Evolutionary conservation across 2,888 invertebrate genomes (phyloP), one percentile per base, ranked within the genome.

Genomic region (Pollenia griseotomentosa): DNA sequence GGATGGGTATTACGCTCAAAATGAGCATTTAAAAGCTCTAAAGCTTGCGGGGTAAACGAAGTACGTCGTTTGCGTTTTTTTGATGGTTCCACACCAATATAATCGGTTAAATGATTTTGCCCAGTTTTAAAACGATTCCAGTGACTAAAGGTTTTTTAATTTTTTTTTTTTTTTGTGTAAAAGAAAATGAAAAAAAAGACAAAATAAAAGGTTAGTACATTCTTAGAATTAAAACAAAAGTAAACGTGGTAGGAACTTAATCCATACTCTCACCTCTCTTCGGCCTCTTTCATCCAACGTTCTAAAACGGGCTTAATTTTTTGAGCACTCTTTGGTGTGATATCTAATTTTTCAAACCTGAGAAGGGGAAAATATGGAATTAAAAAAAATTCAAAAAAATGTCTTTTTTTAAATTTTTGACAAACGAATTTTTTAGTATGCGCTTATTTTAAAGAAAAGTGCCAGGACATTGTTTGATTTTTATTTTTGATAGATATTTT

Each of bases 281-380:
- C 99, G 78, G 99, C 99, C 94, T 99, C 99, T 94, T 97, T 97
- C 98, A 99, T 99, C 99, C 99, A 99, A 94, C 97, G 96, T 94
- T 99, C 99, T 93, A 99, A 95, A 91, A 99, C 99, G 90, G 99
- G 99, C 94, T 99, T 99, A 94, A 99, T 99, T 96, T 99, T 99
- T 95, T 98, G 98, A 92, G 99, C 99, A 95, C 99, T 99, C 95
- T 99, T 99, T 93, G 99, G 99, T 92, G 99, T 99, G 92, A 99
- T 99, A 95, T 99, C 99, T 95, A 99, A 95, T 95, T 99, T 99
- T 95, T 99, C 99, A 96, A 99, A 99, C 97, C 98, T 98, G 94
- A 68, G 70, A 75, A 83, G 83, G 83, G 77, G 83, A 19, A 61
- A 83, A 63, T 61, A 81, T 77, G 83, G 83, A 74, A 57, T 44